phyloP scores from a whole-genome alignment of 1,140 invertebrate genomes.

The Euura lappo region DNA sequence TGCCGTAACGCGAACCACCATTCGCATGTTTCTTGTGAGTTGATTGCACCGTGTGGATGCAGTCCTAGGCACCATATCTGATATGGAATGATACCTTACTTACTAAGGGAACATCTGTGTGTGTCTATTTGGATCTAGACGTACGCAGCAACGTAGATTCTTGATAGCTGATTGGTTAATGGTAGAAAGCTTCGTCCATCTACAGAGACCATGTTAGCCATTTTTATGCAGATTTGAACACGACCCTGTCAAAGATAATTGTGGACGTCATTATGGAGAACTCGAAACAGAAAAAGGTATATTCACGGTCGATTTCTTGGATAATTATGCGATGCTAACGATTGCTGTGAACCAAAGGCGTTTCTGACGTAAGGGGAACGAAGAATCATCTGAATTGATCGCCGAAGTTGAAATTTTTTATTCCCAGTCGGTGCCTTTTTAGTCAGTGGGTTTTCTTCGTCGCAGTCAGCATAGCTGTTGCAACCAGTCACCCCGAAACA shows the following conservation, averaged over 20 bases:
- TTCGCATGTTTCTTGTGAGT: background rate
- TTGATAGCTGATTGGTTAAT: slow-evolving; percentile 3
- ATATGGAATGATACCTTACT: slow-evolving; percentile 1
- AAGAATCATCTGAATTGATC: background rate
- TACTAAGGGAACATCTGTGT: background rate
- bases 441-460: background rate
- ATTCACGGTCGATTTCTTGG: background rate
- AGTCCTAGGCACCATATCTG: slow-evolving; percentile 4
- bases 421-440: background rate
- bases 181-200: too few relatives aligned
- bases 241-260: too few relatives aligned
- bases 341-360: background rate
- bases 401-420: background rate
- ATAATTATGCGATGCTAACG: background rate
- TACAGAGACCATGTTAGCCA: too few relatives aligned
- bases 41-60: slow-evolving; percentile 3
- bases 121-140: background rate
- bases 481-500: background rate
- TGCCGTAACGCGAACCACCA: background rate
- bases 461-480: background rate
- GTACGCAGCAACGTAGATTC: background rate
- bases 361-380: background rate
- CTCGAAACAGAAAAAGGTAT: too few relatives aligned
- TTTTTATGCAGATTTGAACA: too few relatives aligned
- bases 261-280: too few relatives aligned